phyloP scores from a whole-genome alignment of 1,140 invertebrate species.

The Drosophila insularis region DNA sequence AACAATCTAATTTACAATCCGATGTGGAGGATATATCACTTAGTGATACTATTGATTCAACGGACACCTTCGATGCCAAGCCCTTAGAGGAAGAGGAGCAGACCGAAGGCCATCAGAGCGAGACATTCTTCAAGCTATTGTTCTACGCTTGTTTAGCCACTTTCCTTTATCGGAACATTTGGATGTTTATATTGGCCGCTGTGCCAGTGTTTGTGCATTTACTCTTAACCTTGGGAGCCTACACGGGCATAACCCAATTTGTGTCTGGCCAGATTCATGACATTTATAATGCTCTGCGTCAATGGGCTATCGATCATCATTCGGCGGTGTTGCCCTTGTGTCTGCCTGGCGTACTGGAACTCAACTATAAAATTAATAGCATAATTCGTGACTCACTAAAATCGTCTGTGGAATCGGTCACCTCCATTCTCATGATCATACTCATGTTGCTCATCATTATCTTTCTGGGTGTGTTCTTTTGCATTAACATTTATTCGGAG shows the following conservation, averaged over 20 bases:
- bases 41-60: slow-evolving; percentile 72
- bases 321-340: slow-evolving; percentile 85
- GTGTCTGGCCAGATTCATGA: slow-evolving; percentile 55
- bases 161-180: slow-evolving; percentile 77
- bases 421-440: slow-evolving; percentile 85
- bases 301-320: slow-evolving; percentile 83
- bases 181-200: slow-evolving; percentile 76
- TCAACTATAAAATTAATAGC: slow-evolving; percentile 83
- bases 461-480: slow-evolving; percentile 81
- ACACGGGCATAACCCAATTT: slow-evolving; percentile 72
- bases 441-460: slow-evolving; percentile 86
- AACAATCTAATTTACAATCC: slow-evolving; percentile 53
- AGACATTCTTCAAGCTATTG: slow-evolving; percentile 71
- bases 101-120: slow-evolving; percentile 54
- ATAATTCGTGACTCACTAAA: slow-evolving; percentile 83
- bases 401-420: slow-evolving; percentile 85
- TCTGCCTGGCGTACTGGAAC: slow-evolving; percentile 84
- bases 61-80: slow-evolving; percentile 60
- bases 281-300: slow-evolving; percentile 46
- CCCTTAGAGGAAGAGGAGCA: slow-evolving; percentile 11
- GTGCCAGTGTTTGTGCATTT: slow-evolving; percentile 75
- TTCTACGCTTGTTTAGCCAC: slow-evolving; percentile 79
- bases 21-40: slow-evolving; percentile 75
- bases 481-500: slow-evolving; percentile 94
- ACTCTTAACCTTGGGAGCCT: slow-evolving; percentile 57